These are phyloP conservation scores for Oryzias melastigma DNA, from an alignment of 2,113 vertebrate species.

Conservation along the genomic window DNA sequence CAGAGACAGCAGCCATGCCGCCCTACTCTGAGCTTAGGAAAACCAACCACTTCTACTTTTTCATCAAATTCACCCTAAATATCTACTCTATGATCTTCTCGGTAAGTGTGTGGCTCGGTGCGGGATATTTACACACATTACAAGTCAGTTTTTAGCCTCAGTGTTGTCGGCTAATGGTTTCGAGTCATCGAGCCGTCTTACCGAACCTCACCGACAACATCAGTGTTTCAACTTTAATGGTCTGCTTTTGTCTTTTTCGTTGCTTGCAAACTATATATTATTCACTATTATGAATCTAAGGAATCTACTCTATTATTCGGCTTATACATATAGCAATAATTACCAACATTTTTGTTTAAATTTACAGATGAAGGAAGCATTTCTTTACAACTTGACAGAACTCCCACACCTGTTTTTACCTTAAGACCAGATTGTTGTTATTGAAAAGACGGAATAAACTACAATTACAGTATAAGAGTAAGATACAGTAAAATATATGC, in stretches of 20 bases:
- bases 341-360: background rate
- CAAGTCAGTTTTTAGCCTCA: background rate
- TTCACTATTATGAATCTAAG: background rate
- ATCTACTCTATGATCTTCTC: slow-evolving; percentile 86
- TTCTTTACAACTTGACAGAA: too few species aligned
- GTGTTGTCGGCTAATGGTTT: slow-evolving; percentile 6
- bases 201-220: slow-evolving; percentile 14
- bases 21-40: slow-evolving; percentile 74
- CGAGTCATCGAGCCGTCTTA: background rate
- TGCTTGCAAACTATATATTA: accelerated
- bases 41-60: slow-evolving; percentile 81
- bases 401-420: too few species aligned
- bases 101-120: slow-evolving; percentile 72
- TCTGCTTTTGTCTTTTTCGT: background rate
- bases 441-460: too few species aligned
- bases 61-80: slow-evolving; percentile 85
- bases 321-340: background rate
- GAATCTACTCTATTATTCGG: slow-evolving; percentile 7
- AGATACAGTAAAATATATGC: too few species aligned
- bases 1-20: slow-evolving; percentile 67
- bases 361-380: background rate
- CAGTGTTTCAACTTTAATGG: background rate
- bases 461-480: too few species aligned
- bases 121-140: background rate
- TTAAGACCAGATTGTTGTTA: too few species aligned